A percentile compares a stretch with the other conserved stretches of the same genome.
Evolutionary conservation across 2,113 vertebrate species (phyloP).

Genomic region (Leucosticte australis): DNA sequence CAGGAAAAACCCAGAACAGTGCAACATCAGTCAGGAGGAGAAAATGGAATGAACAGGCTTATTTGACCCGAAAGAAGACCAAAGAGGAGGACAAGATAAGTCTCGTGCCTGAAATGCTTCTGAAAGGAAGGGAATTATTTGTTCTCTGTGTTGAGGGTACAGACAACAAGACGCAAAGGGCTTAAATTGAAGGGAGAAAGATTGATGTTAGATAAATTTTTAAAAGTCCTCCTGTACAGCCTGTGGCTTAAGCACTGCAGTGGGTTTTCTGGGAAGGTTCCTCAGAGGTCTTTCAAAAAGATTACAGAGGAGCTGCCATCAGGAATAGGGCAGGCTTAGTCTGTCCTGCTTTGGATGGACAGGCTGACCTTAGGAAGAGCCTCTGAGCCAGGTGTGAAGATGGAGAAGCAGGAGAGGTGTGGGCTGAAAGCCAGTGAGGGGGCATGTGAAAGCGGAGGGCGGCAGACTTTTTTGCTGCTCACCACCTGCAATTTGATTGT

Average conservation of each 20-base stretch:
- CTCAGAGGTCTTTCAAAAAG: not conserved
- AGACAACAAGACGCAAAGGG: not conserved
- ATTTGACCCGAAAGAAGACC: not conserved
- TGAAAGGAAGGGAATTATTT: not conserved
- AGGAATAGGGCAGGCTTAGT: not conserved
- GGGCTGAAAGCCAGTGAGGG: not conserved
- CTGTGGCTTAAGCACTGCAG: not conserved
- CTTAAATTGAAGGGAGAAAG: not conserved
- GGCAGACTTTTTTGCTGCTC: not conserved
- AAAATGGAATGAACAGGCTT: not conserved
- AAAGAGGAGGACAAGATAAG: not conserved
- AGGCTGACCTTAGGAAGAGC: not conserved
- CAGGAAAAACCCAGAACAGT: not conserved
- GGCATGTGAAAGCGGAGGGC: not conserved
- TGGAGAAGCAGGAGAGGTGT: not conserved
- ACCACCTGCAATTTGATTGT: not conserved
- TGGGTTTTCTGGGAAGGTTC: not conserved
- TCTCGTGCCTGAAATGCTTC: not conserved
- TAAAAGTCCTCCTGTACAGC: not conserved
- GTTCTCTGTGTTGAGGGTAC: not conserved
- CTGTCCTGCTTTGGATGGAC: not conserved
- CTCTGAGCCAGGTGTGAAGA: not conserved
- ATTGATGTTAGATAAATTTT: not conserved
- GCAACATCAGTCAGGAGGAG: not conserved
- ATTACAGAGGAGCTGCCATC: not conserved